Evolutionary conservation across 2,888 invertebrate genomes (phyloP).

Genomic region (Euplexia lucipara): DNA sequence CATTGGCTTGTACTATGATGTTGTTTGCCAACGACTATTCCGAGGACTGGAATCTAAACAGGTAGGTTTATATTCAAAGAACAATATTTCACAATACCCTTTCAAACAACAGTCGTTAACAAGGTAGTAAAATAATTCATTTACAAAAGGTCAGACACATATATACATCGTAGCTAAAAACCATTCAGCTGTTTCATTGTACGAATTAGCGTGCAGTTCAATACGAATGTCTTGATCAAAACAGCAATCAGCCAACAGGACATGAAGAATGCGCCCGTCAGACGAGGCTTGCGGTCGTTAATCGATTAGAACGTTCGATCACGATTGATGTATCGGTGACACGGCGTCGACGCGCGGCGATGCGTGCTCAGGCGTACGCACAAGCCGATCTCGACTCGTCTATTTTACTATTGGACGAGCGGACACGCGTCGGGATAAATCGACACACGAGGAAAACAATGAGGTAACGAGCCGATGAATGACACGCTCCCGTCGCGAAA

Average conservation of each 20-base stretch:
- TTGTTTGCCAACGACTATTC: constrained; percentile 57
- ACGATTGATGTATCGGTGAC: constrained; percentile 87
- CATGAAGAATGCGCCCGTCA: constrained; percentile 76
- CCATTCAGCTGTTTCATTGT: constrained; percentile 9
- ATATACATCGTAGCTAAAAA: constrained; percentile 5
- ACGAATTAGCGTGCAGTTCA: constrained; percentile 26
- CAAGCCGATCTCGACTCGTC: constrained; percentile 75
- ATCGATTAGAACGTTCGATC: constrained; percentile 87
- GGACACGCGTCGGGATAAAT: constrained; percentile 82
- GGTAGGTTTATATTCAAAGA: constrained; percentile 19
- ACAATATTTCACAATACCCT: constrained; percentile 1
- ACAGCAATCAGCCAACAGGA: constrained; percentile 72
- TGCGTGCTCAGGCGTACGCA: constrained; percentile 78
- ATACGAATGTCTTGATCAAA: constrained; percentile 62
- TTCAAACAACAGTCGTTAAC: background rate
- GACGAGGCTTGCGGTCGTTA: constrained; percentile 78
- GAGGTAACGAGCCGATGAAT: constrained; percentile 89
- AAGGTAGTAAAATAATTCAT: background rate
- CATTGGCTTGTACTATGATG: constrained; percentile 54
- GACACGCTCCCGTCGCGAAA: constrained; percentile 82
- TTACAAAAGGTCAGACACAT: constrained; percentile 8
- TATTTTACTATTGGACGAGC: constrained; percentile 84
- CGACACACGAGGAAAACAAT: constrained; percentile 87
- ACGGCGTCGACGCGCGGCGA: constrained; percentile 74
- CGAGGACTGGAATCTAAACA: constrained; percentile 40